Evolutionary conservation across 2,113 vertebrate genomes (phyloP), one percentile per base, ranked within the genome.

Genomic region (Trogon melanurus): DNA sequence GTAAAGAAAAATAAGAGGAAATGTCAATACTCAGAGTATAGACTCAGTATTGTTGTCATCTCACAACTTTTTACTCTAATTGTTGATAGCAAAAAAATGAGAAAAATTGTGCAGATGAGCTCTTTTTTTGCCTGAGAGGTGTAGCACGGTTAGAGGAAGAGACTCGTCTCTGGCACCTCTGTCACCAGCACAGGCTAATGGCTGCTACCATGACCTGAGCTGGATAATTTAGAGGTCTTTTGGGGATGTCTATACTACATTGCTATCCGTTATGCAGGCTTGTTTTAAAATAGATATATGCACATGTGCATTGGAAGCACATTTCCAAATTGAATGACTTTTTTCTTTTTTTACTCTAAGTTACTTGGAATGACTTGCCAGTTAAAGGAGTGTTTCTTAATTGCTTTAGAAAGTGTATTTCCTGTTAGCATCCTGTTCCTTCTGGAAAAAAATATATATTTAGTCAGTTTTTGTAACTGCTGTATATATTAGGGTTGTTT

Each of bases 391-490:
- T 81, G 38, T 76, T 94, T 91, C 50, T 51, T 74, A 96, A 93
- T 79, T 86, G 79, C 41, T 85, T 94, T 81, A 11, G 89, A 88
- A 95, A 73, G 32, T 34, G 1, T 29, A 64, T 91, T 94, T 95
- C 73, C 83, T 95, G 56, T 86, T 80, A 60, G 32, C 26, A 91
- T 62, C 32, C 34, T 72, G 27, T 15, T 88, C 8, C 44, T 91
- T 83, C 79, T 78, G 60, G 22, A 90, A 88, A 85, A 93, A 88
- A 85, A 93, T 57, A 61, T n/a, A 54, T 76, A 82, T 87, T 79
- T 87, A 56, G 29, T 58, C 21, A 0, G 0, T 14, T 85, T 95
- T 84, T 76, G 21, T 60, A 72, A 47, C 41, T 53, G 20, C 41
- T 7, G 2, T 57, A 62, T 41, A 66, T 23, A 56, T 29, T 51